phyloP scores from a whole-genome alignment of 2,888 invertebrate genomes.

The Zygaena filipendulae region DNA sequence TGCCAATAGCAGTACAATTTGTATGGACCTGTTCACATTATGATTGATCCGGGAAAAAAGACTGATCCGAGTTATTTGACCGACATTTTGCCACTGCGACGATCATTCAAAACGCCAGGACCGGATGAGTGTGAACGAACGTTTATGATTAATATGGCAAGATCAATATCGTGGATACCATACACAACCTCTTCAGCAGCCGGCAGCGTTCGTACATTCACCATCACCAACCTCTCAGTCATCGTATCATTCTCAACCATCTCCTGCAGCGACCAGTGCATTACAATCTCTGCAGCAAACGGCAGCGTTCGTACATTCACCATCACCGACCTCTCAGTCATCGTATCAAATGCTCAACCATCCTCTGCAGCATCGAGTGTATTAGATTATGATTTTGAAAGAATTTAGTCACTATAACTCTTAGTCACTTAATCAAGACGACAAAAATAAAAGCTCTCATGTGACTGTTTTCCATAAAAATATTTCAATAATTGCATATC shows the following conservation, averaged over 20 bases:
- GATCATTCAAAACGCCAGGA: conserved; percentile 9
- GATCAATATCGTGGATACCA: too few species aligned
- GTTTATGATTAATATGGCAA: too few species aligned
- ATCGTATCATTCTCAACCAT: conserved; percentile 2
- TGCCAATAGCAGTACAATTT: not conserved
- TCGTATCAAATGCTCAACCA: too few species aligned
- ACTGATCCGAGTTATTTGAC: conserved; percentile 5
- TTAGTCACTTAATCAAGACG: too few species aligned
- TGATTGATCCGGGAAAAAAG: conserved; percentile 3
- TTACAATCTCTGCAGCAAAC: too few species aligned
- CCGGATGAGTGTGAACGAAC: conserved; percentile 7
- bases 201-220: conserved; percentile 2
- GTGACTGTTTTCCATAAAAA: too few species aligned
- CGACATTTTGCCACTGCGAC: conserved; percentile 7
- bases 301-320: conserved; percentile 2
- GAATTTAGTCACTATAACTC: conserved; percentile 1
- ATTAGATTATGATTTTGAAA: conserved; percentile 1
- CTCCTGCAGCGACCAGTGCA: conserved; percentile 1
- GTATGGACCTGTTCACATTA: not conserved
- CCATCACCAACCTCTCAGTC: conserved; percentile 2
- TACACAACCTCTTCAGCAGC: too few species aligned
- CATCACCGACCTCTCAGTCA: conserved; percentile 1
- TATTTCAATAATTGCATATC: too few species aligned
- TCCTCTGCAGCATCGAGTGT: conserved; percentile 1
- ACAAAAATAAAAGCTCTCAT: too few species aligned